Evolutionary conservation across 2,888 invertebrate genomes (phyloP).

Genomic region (Trichopoda pennipes): DNA sequence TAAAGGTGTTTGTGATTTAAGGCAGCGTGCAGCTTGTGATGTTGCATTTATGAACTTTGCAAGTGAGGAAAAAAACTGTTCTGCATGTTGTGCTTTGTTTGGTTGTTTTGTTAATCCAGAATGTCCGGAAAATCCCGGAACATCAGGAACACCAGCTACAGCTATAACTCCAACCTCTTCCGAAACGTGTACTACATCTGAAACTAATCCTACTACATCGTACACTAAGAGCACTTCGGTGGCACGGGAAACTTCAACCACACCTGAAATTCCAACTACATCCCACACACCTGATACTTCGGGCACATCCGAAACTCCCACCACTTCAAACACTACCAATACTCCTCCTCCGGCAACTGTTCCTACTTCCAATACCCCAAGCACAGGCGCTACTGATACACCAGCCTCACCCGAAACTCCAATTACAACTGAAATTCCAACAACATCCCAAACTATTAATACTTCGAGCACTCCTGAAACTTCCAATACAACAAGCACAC

Average conservation of each 20-base stretch:
- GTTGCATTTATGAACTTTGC: conserved; percentile 13
- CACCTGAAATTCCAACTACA: neutral
- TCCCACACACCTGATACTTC: neutral
- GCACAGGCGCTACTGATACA: neutral
- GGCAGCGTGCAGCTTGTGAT: conserved; percentile 53
- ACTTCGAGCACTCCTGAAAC: neutral
- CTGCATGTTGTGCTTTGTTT: conserved; percentile 37
- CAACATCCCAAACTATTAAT: neutral
- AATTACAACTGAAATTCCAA: neutral
- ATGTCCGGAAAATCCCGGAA: conserved; percentile 7
- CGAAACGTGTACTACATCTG: conserved; percentile 1
- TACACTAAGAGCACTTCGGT: neutral
- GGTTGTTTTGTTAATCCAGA: conserved; percentile 28
- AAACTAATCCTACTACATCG: conserved; percentile 5
- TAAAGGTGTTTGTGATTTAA: conserved; percentile 55
- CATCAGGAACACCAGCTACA: neutral
- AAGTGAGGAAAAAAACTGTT: conserved; percentile 17
- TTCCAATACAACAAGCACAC: neutral
- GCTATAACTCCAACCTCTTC: neutral
- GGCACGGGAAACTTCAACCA: too few relatives aligned
- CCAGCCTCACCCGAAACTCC: neutral
- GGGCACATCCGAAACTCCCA: neutral
- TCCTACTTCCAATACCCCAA: neutral
- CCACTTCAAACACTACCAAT: neutral
- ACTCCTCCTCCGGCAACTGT: neutral